Evolutionary conservation across 2,888 invertebrate species (phyloP).

Genomic region (Pediacus dermestoides): DNA sequence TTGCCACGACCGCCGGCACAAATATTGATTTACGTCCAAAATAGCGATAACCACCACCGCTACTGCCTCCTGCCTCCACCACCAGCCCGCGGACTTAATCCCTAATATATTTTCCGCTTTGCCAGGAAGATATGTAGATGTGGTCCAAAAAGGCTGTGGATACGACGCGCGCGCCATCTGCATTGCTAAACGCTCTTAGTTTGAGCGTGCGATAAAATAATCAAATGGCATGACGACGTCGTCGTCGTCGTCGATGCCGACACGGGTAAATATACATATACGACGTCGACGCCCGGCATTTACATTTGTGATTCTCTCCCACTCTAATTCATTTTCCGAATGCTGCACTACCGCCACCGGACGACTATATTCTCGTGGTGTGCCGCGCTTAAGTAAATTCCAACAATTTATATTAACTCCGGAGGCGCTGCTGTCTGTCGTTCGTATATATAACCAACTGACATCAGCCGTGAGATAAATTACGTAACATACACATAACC

Average conservation of each 20-base stretch:
- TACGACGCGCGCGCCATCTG: too few relatives aligned
- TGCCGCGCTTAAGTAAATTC: slow-evolving; percentile 8
- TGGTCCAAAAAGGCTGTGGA: too few relatives aligned
- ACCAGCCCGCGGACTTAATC: slow-evolving; percentile 30
- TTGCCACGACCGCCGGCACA: slow-evolving; percentile 26
- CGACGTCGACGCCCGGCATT: too few relatives aligned
- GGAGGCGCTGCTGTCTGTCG: not conserved
- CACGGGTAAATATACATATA: slow-evolving; percentile 2
- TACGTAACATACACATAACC: too few relatives aligned
- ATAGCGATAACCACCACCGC: slow-evolving; percentile 20
- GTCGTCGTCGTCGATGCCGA: slow-evolving; percentile 1
- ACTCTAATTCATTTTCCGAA: not conserved
- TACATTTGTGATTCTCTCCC: not conserved
- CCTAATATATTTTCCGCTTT: slow-evolving; percentile 35
- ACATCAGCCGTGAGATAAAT: not conserved
- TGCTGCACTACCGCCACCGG: not conserved
- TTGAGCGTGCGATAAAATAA: not conserved
- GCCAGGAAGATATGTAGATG: too few relatives aligned
- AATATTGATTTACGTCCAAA: slow-evolving; percentile 32
- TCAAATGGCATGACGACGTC: slow-evolving; percentile 1
- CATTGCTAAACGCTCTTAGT: not conserved
- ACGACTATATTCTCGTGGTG: not conserved
- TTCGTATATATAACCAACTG: not conserved
- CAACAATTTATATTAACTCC: slow-evolving; percentile 9
- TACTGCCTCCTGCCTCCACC: too few relatives aligned